Base-by-base conservation (phyloP, 1,140 invertebrate species). In the Schlechtendalia chinensis region DNA sequence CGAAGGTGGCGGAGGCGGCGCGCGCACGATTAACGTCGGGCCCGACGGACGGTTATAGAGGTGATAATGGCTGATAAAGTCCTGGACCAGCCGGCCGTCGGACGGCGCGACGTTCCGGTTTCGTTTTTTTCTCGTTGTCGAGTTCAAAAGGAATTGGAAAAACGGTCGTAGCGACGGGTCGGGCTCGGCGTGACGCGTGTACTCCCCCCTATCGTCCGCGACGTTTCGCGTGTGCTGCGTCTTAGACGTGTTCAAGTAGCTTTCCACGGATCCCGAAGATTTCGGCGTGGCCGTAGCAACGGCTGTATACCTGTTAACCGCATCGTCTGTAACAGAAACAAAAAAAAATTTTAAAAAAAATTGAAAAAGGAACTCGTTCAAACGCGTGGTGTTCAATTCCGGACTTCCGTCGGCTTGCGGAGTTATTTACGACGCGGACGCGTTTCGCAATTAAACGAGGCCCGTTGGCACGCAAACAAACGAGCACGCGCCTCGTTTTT, bases 61-160 rank as follows among this genome's bases (percentile, higher is more conserved):
- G 2, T 63, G 17, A 14, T 79, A 79, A 61, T 79, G 61, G 22
- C 50, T 39, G 4, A 79, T 79, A 27, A 79, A 79, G 17, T 63
- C n/a, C 22, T 50, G 16, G 8, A 79, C 58, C 29, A 79, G 22
- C 10, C 56, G 56, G 27, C n/a, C 24, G 24, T 79, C 75, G 11
- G 39, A 50, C 6, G 74, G 17, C 8, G 24, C 22, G 8, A 47
- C 3, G 32, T 50, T 50, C 11, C 27, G 5, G 24, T 61, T 27
- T 32, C 58, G 75, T 79, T 79, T 79, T 79, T 79, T 79, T 79
- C 75, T 27, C 29, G 63, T 79, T 1, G 32, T 61, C 24, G 75
- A 63, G 11, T 79, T 79, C 24, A 79, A 79, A 50, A 79, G 75
- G 75, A 79, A 79, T 63, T 79, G 75, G 54, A 79, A 61, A 63